A percentile compares a stretch with the other conserved stretches of the same genome.
These are phyloP conservation scores for Drosophila anomalata DNA, from an alignment of 2,888 invertebrate genomes.

Conservation along the genomic window DNA sequence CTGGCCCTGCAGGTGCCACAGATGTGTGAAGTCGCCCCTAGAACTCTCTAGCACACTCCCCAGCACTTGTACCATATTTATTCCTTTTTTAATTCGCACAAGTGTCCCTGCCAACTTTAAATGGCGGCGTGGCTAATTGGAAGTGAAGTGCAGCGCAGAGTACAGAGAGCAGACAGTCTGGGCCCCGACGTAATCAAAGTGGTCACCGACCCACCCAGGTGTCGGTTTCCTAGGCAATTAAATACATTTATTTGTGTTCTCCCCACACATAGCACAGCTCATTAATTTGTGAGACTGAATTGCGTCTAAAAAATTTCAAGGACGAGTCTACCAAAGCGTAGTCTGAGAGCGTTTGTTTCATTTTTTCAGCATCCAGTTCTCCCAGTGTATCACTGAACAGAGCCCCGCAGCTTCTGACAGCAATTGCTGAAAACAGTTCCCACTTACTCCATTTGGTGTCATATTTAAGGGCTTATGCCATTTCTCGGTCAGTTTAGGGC, in stretches of 20 bases:
- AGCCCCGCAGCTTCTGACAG: background rate
- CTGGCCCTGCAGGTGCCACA: slow-evolving; percentile 31
- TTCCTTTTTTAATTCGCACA: slow-evolving; percentile 31
- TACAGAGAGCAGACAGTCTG: slow-evolving; percentile 28
- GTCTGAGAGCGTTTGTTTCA: background rate
- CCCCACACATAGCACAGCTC: slow-evolving; percentile 9
- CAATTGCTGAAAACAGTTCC: background rate
- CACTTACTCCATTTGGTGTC: background rate
- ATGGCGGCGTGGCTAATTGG: slow-evolving; percentile 47
- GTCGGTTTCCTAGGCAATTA: slow-evolving; percentile 49
- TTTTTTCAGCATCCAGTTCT: background rate
- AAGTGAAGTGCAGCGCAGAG: slow-evolving; percentile 47
- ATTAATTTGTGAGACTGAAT: slow-evolving; percentile 31
- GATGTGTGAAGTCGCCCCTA: slow-evolving; percentile 17
- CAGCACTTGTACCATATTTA: background rate
- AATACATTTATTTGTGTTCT: slow-evolving; percentile 24
- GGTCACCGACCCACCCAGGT: slow-evolving; percentile 46
- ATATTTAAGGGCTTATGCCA: slow-evolving; percentile 5
- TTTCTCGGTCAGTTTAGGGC: slow-evolving; percentile 8
- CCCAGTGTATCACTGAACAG: background rate
- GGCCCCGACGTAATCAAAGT: slow-evolving; percentile 28
- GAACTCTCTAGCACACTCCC: slow-evolving; percentile 18
- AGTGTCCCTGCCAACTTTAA: slow-evolving; percentile 23
- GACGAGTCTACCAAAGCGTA: background rate
- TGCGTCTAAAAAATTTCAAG: slow-evolving; percentile 17